Base-by-base conservation (phyloP, 2,797 vertebrate genomes). In the Huso huso region DNA sequence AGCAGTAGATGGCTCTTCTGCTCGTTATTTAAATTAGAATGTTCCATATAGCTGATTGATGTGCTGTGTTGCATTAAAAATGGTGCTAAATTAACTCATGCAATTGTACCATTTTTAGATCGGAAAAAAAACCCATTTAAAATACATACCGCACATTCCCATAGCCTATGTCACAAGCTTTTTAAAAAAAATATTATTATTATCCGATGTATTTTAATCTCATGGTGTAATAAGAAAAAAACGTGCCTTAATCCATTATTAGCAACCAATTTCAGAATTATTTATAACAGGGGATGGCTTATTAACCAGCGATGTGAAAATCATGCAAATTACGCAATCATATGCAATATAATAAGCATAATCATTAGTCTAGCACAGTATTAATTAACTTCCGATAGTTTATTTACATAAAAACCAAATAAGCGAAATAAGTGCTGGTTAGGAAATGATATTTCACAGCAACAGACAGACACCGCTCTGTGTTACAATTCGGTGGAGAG, bases 331-430 rank as follows among this genome's bases (percentile, higher is more conserved):
- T 73, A 89, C 10, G 79, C 77, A 83, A 86, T 90, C 88, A 88
- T 86, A 87, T 87, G 90, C 91, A 90, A 92, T 93, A 91, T 93
- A 91, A 93, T 89, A 85, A 85, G 87, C 85, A 86, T 85, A 88
- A 93, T 90, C 91, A 94, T 94, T 92, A 91, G 89, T 94, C 90
- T 89, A 82, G 87, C 87, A 83, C 64, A 82, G 84, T 18, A 82
- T 87, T 89, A 82, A 84, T 91, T 90, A 88, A 79, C 84, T 85
- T 88, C 84, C 88, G 83, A 85, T 87, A 85, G 83, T 86, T 79
- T 87, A 93, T 95, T 93, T 91, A 90, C 91, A 94, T 94, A 90
- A 91, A 95, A 93, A 89, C 75, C 77, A 86, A 90, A 95, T 92
- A 88, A 93, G 91, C 84, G 88, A 86, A 91, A 92, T 91, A 91